Evolutionary conservation across 2,888 invertebrate genomes (phyloP).

Genomic region (Atrina japonica): DNA sequence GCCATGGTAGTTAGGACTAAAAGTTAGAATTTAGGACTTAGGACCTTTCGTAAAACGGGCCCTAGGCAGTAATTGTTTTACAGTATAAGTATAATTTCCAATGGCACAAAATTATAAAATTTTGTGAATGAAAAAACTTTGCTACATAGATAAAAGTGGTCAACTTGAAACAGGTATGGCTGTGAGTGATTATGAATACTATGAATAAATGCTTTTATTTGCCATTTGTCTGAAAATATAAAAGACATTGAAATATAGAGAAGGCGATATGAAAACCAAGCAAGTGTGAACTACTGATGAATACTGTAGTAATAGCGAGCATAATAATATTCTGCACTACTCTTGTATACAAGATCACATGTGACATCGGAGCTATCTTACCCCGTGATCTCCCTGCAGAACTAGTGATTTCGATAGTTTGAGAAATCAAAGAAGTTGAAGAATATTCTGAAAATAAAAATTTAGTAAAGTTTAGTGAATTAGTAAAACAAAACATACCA

Average conservation of each 20-base stretch:
- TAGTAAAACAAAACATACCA: slow-evolving; percentile 11
- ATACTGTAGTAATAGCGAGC: neutral
- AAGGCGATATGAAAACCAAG: neutral
- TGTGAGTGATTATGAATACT: neutral
- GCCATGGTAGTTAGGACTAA: no score
- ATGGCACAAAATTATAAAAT: no score
- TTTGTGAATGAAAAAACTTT: no score
- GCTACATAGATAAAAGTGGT: no score
- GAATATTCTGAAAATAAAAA: slow-evolving; percentile 48
- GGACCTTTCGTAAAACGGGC: no score
- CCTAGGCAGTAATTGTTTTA: no score
- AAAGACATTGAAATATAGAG: neutral
- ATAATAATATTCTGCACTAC: slow-evolving; percentile 5
- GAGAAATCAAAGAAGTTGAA: slow-evolving; percentile 47
- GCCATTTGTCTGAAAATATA: neutral
- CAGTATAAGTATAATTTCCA: no score
- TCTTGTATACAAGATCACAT: no score
- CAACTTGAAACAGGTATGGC: no score
- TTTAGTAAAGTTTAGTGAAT: slow-evolving; percentile 31
- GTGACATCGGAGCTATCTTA: no score
- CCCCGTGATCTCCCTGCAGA: slow-evolving; percentile 44
- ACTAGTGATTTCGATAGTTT: slow-evolving; percentile 46
- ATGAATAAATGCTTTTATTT: neutral
- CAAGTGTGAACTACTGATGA: no score
- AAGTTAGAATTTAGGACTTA: no score